Conservation (phyloP, 1,140 invertebrate genomes). For the Vollenhovia emeryi region DNA sequence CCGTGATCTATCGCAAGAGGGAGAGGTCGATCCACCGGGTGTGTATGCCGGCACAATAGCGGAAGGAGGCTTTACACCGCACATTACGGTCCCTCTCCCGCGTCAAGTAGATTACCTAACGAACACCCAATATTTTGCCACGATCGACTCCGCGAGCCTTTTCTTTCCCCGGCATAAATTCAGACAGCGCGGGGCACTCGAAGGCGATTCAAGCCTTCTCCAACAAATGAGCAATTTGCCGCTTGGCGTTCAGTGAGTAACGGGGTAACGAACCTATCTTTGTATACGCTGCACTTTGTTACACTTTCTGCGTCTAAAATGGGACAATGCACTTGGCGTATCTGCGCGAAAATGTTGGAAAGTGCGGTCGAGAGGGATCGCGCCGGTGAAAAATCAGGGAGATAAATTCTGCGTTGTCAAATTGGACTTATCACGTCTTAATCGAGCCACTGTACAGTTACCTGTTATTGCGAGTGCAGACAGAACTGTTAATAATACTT, state of each 20-base stretch:
- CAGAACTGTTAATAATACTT: no score
- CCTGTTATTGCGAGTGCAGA: no score
- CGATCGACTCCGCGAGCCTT: background rate
- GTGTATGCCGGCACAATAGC: conserved; percentile 32
- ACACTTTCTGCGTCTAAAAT: conserved; percentile 50
- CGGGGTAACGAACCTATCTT: conserved; percentile 45
- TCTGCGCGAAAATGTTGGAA: background rate
- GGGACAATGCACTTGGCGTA: background rate
- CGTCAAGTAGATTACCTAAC: conserved; percentile 40
- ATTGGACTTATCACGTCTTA: background rate
- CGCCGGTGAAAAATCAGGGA: background rate
- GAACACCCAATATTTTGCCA: conserved; percentile 27
- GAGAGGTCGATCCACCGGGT: conserved; percentile 75
- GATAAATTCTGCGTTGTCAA: background rate
- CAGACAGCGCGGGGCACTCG: background rate
- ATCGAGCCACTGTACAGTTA: no score
- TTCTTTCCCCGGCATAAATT: background rate
- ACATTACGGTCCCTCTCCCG: conserved; percentile 20
- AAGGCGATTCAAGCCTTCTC: background rate
- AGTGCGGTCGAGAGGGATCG: conserved; percentile 43
- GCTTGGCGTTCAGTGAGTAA: conserved; percentile 14
- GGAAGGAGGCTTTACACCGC: conserved; percentile 16
- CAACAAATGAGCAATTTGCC: conserved; percentile 31
- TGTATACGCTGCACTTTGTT: conserved; percentile 34
- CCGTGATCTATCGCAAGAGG: conserved; percentile 73